A percentile compares a stretch with the other conserved stretches of the same genome.
These are phyloP conservation scores for Alcedo atthis DNA, from an alignment of 2,797 vertebrate genomes.

Conservation along the genomic window DNA sequence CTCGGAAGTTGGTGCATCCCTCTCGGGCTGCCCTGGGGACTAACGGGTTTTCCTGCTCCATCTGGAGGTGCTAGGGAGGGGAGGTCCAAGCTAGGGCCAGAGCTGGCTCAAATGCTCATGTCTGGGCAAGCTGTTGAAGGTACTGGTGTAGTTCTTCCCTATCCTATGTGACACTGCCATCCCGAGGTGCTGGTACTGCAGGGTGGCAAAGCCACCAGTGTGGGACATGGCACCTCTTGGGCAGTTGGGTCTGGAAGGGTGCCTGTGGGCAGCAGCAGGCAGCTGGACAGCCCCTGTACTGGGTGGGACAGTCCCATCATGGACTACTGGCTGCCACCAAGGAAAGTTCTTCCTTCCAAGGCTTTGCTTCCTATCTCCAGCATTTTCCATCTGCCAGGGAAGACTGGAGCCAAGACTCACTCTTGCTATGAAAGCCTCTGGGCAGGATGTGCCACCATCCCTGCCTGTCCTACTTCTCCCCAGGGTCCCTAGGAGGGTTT, in stretches of 20 bases:
- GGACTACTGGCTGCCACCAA: background rate
- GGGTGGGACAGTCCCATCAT: background rate
- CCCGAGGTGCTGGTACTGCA: background rate
- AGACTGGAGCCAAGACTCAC: background rate
- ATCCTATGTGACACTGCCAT: background rate
- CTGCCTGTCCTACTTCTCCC: background rate
- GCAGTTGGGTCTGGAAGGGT: background rate
- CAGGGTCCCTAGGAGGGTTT: background rate
- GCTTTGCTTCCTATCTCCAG: background rate
- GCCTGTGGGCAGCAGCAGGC: background rate
- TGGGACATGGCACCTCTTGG: background rate
- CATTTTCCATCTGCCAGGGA: conserved; percentile 8
- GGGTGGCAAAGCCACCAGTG: background rate
- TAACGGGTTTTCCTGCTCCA: conserved; percentile 16
- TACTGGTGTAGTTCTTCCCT: background rate
- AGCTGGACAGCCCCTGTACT: background rate
- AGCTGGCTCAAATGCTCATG: accelerated
- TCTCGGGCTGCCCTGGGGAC: background rate
- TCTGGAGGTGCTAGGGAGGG: background rate
- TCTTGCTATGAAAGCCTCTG: background rate
- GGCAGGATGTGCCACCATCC: background rate
- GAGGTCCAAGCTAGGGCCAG: background rate
- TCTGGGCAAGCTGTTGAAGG: background rate
- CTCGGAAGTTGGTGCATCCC: background rate
- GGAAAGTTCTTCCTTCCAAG: conserved; percentile 23